Base-by-base conservation (phyloP, 2,113 vertebrate species). In the Seriola quinqueradiata region DNA sequence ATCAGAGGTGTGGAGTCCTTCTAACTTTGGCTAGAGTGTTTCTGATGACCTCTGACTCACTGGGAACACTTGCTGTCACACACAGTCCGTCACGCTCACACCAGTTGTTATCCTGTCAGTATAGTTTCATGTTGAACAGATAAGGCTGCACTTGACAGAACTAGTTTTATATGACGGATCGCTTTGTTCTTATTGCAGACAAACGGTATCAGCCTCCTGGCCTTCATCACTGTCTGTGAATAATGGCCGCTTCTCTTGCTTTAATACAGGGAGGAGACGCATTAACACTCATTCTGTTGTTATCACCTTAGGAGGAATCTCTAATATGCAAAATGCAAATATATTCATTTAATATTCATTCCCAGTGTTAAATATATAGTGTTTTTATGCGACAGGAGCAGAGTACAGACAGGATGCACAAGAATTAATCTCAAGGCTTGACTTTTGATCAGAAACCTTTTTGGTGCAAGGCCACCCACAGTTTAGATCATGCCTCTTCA, bases 141-240 rank as follows among this genome's bases (percentile, higher is more conserved):
- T 84, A 85, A 80, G 66, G 72, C 52, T 8, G 34, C 77, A 32
- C 86, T 70, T 50, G 84, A 90, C 89, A 89, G 82, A 87, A 84
- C 81, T 89, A 76, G 83, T 89, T 87, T 92, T 78, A 63, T 42
- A 79, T 89, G 90, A 92, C 59, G 7, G 76, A 90, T 91, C 21
- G 19, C 78, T 89, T 82, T 64, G 79, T 85, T 82, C 84, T 44
- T 38, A 38, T 77, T 42, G 69, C 82, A 77, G 87, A 87, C 58
- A 46, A 87, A 86, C 28, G 9, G 58, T 44, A 60, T 32, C 65
- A 69, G 46, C 66, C 66, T 77, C 42, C 58, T 60, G 72, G 84
- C 69, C 85, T 80, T 81, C 86, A 42, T 70, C 82, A 13, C 32
- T 5, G 60, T 40, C 48, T 58, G 57, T 82, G 82, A 87, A 85